phyloP scores from a whole-genome alignment of 2,797 vertebrate species.

The Melanotaenia trifasciata region DNA sequence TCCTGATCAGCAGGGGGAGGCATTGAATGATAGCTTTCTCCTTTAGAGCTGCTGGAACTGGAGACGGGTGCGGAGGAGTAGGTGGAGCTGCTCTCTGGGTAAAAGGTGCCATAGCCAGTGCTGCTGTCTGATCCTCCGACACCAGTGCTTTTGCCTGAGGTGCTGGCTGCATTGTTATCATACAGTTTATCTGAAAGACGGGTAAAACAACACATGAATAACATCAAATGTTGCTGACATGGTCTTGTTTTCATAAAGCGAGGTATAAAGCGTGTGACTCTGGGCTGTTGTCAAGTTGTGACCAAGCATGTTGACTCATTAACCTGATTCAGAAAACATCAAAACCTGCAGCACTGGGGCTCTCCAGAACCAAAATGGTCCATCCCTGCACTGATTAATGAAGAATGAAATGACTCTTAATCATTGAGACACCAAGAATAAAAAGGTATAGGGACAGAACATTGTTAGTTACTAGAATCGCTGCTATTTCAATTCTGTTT shows the following conservation, averaged over 20 bases:
- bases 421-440: not conserved
- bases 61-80: constrained; percentile 54
- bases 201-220: not conserved
- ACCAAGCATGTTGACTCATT: not conserved
- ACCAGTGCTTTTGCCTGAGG: not conserved
- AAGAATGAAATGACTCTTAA: not conserved
- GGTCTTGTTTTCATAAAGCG: not conserved
- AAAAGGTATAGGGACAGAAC: not conserved
- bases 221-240: no score
- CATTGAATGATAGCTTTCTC: constrained; percentile 75
- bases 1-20: constrained; percentile 78
- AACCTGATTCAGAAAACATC: not conserved
- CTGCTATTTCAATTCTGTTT: no score
- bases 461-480: not conserved
- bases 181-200: constrained; percentile 69
- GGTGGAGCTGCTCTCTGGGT: constrained; percentile 64
- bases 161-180: constrained; percentile 23
- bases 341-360: no score
- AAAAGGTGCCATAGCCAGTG: constrained; percentile 73
- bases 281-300: not conserved
- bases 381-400: no score
- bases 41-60: constrained; percentile 20
- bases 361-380: no score
- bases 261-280: not conserved
- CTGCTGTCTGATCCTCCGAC: not conserved